Base-by-base conservation (phyloP, 2,797 vertebrate genomes). In the Liparis tanakae region DNA sequence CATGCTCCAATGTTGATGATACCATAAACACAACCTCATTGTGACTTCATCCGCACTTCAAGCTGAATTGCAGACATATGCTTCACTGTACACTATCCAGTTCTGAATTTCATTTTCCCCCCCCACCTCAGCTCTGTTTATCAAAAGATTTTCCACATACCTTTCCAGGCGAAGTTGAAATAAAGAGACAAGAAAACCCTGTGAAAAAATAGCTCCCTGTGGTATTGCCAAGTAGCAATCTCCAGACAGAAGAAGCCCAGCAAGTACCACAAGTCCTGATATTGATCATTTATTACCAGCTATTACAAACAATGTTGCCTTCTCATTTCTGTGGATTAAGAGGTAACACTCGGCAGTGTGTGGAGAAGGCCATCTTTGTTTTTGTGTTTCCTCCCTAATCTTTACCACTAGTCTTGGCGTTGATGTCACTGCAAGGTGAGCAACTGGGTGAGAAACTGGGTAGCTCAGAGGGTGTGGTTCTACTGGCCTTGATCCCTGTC, bases 51-150 rank as follows among this genome's bases (percentile, higher is more conserved):
- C 79, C 30, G 51, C 89, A 84, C 83, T 86, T 85, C 80, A 70
- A 80, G 54, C 73, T 56, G 83, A 92, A 94, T 91, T 91, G 85
- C 83, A 88, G 85, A 92, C 92, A 93, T 84, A 84, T 93, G 92
- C 89, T 86, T 65, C 72, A 55, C 68, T 86, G 74, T 91, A 82
- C 79, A 81, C 77, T 63, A 50, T 79, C 59, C 86, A 79, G 78
- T 64, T 80, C 78, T 73, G 78, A 85, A 72, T 87, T 86, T 84
- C 51, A 64, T 37, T 71, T 76, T 48, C 33, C 59, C 51, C 15
- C n/a, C 48, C 18, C 67, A 30, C 20, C 51, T 57, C 77, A 78
- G 80, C 79, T 77, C 39, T 88, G 82, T 89, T 87, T 90, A 85
- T 79, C 68, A 76, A 78, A 85, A 82, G 83, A 80, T 86, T 89